Evolutionary conservation across 2,113 vertebrate species (phyloP).

Genomic region (Pelusios castaneus): DNA sequence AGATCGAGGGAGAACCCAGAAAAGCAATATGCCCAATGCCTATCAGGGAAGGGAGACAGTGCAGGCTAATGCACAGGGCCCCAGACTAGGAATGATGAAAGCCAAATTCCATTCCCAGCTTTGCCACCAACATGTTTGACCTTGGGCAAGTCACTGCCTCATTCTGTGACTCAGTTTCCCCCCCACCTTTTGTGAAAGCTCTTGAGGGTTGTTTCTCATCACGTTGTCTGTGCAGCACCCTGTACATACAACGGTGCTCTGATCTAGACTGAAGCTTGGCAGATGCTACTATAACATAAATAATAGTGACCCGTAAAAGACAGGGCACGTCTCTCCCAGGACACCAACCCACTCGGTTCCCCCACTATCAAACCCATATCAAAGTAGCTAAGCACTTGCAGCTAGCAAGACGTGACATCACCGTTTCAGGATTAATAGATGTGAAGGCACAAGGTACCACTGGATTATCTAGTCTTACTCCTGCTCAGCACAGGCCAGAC

Average conservation of each 20-base stretch:
- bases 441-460: background rate
- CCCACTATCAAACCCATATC: background rate
- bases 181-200: background rate
- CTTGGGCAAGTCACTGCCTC: background rate
- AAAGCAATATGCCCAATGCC: no score
- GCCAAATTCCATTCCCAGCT: background rate
- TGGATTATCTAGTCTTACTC: background rate
- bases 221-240: background rate
- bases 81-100: background rate
- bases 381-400: background rate
- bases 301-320: background rate
- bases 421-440: background rate
- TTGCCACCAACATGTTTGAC: background rate
- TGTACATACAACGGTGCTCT: background rate
- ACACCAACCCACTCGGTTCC: background rate
- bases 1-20: no score
- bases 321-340: background rate
- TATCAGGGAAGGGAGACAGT: no score
- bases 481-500: background rate
- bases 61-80: no score
- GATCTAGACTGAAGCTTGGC: background rate
- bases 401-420: background rate
- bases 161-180: background rate
- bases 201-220: background rate
- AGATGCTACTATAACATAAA: background rate